phyloP scores from a whole-genome alignment of 2,797 vertebrate species.

The Pseudochirops corinnae region DNA sequence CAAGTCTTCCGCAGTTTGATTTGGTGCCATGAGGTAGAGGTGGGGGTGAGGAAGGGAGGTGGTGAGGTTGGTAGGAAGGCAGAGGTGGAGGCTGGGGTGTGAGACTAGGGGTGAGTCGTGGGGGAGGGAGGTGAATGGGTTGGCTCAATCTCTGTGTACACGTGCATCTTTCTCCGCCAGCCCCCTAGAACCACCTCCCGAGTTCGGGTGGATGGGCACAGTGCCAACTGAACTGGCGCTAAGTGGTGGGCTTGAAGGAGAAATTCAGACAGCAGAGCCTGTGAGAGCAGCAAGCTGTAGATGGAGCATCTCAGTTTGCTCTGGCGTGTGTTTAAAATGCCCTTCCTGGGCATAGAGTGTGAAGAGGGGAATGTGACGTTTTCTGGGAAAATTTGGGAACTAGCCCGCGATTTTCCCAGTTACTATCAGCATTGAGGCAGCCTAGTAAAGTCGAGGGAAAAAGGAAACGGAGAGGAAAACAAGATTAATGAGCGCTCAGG shows the following conservation, averaged over 20 bases:
- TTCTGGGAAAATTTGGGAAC: conserved; percentile 79
- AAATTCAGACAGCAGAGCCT: conserved; percentile 12
- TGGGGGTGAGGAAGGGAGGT: conserved; percentile 14
- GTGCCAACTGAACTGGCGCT: conserved; percentile 76
- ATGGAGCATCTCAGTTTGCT: conserved; percentile 24
- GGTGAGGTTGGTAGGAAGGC: background rate
- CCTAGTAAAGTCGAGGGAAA: conserved; percentile 68
- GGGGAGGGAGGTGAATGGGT: background rate
- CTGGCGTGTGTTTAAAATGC: background rate
- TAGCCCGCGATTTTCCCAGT: conserved; percentile 79
- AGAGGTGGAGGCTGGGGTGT: conserved; percentile 14
- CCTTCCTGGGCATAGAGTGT: background rate
- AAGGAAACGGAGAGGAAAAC: conserved; percentile 73
- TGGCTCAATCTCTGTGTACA: background rate
- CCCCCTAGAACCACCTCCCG: conserved; percentile 57
- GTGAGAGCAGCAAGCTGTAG: conserved; percentile 19
- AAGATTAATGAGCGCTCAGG: conserved; percentile 77
- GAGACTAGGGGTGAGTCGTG: background rate
- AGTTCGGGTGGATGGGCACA: conserved; percentile 74
- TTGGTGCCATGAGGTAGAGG: conserved; percentile 81
- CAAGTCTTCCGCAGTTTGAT: conserved; percentile 87
- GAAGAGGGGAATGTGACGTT: conserved; percentile 72
- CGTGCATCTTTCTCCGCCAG: background rate
- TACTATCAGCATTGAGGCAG: conserved; percentile 68
- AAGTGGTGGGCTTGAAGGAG: conserved; percentile 66